Base-by-base conservation (phyloP, 2,797 vertebrate genomes). In the Halcyon leucocephala region DNA sequence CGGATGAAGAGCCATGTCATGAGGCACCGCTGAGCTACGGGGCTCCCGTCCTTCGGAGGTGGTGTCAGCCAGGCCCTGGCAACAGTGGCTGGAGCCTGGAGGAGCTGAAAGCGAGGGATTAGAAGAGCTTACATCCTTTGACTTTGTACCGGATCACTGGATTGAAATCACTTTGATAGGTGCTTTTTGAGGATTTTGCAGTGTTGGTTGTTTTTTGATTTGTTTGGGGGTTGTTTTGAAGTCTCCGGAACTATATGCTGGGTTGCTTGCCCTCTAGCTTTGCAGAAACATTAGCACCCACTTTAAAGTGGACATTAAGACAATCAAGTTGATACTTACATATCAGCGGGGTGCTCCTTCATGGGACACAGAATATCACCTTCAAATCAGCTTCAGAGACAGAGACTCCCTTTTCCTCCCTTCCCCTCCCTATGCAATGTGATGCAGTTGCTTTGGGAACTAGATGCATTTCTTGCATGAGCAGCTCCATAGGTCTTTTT, bases 71-170 rank as follows among this genome's bases (percentile, higher is more conserved):
- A 10, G 97, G 97, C 94, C 95, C 95, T 98, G 97, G 96, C 97
- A 98, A 97, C 95, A 92, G 94, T 29, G 57, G 29, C 97, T 85
- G 95, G 97, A 97, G 96, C 98, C 98, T 98, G 98, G 98, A 98
- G 97, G 97, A 98, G 97, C 97, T 97, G 97, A 98, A 98, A 98
- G 97, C 60, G 48, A 92, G 97, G 98, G 98, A 99, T 99, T 99
- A 99, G 98, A 98, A 96, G 97, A 98, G 97, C 66, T 99, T 98
- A 98, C 96, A 97, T 98, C 97, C 98, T 98, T 98, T 98, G 97
- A 98, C 98, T 98, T 97, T 96, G 94, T 96, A 93, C 94, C 74
- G 95, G 96, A 98, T 97, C 97, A 93, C 96, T 98, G 97, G 95
- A 97, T 97, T 98, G 97, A 98, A 98, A 98, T 98, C 90, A 95